Evolutionary conservation across 2,113 vertebrate species (phyloP).

Genomic region (Chroicocephalus ridibundus): DNA sequence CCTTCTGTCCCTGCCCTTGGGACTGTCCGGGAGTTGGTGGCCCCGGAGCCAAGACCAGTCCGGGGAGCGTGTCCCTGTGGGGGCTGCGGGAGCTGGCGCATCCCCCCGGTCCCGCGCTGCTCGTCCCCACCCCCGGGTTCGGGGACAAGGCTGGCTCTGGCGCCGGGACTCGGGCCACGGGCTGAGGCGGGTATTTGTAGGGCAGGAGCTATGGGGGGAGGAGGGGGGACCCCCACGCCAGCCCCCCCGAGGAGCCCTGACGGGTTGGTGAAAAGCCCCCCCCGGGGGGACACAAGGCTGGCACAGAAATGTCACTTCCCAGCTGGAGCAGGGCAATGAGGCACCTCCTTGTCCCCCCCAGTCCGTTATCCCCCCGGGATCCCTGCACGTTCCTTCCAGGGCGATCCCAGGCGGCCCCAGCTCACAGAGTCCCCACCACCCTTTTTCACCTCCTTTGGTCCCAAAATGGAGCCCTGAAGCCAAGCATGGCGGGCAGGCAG

Average conservation of each 20-base stretch:
- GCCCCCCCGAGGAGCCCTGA: neutral
- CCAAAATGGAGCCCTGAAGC: neutral
- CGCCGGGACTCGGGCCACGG: accelerated
- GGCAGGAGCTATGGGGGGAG: neutral
- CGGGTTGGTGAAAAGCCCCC: neutral
- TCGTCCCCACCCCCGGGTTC: neutral
- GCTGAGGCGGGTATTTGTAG: too few relatives aligned
- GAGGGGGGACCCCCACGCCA: neutral
- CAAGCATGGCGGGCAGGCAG: neutral
- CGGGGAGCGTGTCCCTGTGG: accelerated
- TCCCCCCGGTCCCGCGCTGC: neutral
- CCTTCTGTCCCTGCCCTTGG: neutral
- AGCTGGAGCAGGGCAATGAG: neutral
- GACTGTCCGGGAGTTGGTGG: neutral
- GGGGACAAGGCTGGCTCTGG: neutral
- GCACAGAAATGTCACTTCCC: neutral
- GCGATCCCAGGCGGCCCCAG: neutral
- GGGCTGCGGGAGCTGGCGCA: neutral
- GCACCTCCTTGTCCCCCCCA: neutral
- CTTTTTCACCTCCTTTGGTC: neutral
- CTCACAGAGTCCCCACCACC: accelerated
- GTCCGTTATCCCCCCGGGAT: too few relatives aligned
- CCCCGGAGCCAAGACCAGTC: neutral
- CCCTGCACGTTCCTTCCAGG: neutral
- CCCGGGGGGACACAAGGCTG: neutral